Percentiles rank a stretch among this genome's conserved stretches.
These are phyloP conservation scores for Metalampra italica DNA, from an alignment of 2,888 invertebrate genomes.

Conservation along the genomic window DNA sequence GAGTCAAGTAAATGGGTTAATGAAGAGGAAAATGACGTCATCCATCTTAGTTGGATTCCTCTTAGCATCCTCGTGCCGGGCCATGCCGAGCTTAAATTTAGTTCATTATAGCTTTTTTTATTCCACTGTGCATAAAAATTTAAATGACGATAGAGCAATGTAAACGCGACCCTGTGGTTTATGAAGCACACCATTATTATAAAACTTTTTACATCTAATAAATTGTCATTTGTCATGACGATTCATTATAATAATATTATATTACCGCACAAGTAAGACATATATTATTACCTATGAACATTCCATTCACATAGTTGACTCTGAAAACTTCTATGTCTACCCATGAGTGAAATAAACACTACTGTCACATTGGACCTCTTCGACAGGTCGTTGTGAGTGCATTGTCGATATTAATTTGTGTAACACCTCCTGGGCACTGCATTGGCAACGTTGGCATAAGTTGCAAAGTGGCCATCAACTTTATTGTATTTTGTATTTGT, in stretches of 20 bases:
- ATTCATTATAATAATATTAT: too few relatives aligned
- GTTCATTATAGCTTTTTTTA: constrained; percentile 61
- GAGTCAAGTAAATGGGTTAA: constrained; percentile 65
- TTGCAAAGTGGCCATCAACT: neutral
- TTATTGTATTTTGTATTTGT: neutral
- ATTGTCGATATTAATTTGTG: neutral
- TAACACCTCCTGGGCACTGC: neutral
- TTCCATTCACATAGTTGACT: too few relatives aligned
- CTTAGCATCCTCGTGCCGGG: constrained; percentile 52
- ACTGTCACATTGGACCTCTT: neutral
- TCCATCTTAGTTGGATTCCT: constrained; percentile 70
- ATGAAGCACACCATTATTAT: neutral
- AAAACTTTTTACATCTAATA: too few relatives aligned
- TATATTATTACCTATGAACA: too few relatives aligned
- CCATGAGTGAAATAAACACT: neutral
- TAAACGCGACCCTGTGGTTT: constrained; percentile 6
- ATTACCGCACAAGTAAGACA: too few relatives aligned
- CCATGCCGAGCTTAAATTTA: constrained; percentile 53
- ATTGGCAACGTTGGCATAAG: neutral
- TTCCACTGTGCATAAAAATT: constrained; percentile 35
- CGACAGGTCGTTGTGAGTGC: neutral
- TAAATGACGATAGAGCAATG: constrained; percentile 29
- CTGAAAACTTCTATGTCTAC: too few relatives aligned
- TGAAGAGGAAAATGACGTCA: constrained; percentile 70
- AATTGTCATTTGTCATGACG: too few relatives aligned